These are phyloP conservation scores for Oceanodroma tethys DNA, from an alignment of 2,113 vertebrate genomes.

Conservation along the genomic window DNA sequence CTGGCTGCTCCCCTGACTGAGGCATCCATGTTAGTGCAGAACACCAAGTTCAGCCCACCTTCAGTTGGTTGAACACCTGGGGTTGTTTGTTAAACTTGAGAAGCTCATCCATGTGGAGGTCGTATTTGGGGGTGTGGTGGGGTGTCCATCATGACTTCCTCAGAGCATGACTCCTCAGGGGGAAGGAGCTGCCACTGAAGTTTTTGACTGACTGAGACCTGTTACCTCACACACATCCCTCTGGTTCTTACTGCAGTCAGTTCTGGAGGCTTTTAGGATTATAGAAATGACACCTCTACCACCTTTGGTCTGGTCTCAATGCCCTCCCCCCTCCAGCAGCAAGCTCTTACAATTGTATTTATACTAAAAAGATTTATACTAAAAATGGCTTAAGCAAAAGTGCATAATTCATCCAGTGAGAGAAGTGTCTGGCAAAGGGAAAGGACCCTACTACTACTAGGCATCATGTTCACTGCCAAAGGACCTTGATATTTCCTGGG, in stretches of 20 bases:
- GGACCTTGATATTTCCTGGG: background rate
- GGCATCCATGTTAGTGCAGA: background rate
- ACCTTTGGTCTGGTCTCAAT: background rate
- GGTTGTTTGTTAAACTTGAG: background rate
- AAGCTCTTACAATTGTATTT: background rate
- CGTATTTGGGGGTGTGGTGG: background rate
- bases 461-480: background rate
- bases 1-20: background rate
- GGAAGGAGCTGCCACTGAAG: background rate
- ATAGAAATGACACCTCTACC: background rate
- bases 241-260: background rate
- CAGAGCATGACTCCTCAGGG: background rate
- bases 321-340: background rate
- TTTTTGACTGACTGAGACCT: background rate
- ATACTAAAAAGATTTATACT: background rate
- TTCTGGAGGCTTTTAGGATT: background rate
- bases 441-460: background rate
- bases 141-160: background rate
- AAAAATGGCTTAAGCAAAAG: background rate
- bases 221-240: background rate
- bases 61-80: background rate
- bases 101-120: background rate
- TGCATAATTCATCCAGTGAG: background rate
- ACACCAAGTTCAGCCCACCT: background rate
- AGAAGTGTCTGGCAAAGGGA: background rate